phyloP scores from a whole-genome alignment of 2,888 invertebrate genomes.

The Syritta pipiens region DNA sequence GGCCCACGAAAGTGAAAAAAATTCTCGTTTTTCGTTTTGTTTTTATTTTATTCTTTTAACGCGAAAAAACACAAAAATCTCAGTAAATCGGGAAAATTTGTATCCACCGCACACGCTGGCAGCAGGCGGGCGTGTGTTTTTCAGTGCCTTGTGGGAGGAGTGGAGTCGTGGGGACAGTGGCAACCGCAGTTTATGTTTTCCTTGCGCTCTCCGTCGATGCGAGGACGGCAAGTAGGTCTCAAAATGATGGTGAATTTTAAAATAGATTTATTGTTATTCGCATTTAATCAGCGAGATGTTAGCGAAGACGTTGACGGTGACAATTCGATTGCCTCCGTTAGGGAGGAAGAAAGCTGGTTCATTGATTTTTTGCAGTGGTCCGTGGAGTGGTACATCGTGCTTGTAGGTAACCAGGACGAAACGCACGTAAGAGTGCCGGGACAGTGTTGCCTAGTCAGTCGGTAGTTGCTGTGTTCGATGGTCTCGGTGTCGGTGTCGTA shows the following conservation, averaged over 20 bases:
- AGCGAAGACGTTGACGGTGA: constrained; percentile 1
- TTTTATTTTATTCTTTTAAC: constrained; percentile 34
- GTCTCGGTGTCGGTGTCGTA: no score
- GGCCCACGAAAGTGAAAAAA: constrained; percentile 60
- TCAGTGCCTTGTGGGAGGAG: no score
- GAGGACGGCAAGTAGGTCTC: constrained; percentile 16
- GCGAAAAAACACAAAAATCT: constrained; percentile 24
- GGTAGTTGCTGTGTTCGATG: no score
- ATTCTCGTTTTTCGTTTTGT: no score
- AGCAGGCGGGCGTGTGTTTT: no score
- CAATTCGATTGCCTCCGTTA: constrained; percentile 1
- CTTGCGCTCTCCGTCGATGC: constrained; percentile 4
- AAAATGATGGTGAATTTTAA: constrained; percentile 52
- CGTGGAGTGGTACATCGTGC: constrained; percentile 33
- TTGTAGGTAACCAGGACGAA: constrained; percentile 49
- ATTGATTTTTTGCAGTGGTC: constrained; percentile 61
- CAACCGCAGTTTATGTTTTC: constrained; percentile 14
- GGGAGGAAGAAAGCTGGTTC: constrained; percentile 53
- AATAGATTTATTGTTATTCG: constrained; percentile 65
- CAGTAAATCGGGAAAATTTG: constrained; percentile 27
- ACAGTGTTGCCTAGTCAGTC: background rate
- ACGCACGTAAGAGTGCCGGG: constrained; percentile 25
- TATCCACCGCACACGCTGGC: no score
- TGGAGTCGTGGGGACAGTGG: no score
- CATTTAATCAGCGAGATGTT: constrained; percentile 22